These are phyloP conservation scores for Coremacera marginata DNA, from an alignment of 2,888 invertebrate species.

Conservation along the genomic window DNA sequence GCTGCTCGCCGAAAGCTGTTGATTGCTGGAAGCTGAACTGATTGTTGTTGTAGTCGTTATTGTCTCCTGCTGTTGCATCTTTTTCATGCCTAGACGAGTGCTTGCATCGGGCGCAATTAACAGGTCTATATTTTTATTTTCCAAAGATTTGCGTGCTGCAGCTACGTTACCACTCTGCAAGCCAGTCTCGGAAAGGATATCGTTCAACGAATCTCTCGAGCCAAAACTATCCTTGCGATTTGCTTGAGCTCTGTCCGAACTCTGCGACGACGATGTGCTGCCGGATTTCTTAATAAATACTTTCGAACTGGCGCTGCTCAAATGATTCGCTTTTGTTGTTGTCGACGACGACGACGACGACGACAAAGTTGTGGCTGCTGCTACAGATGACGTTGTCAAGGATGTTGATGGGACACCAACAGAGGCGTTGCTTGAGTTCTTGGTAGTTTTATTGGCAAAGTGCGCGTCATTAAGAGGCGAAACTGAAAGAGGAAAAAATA, in stretches of 20 bases:
- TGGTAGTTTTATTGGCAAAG: constrained; percentile 32
- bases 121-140: constrained; percentile 66
- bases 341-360: constrained; percentile 52
- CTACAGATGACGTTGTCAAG: constrained; percentile 29
- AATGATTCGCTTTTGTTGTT: constrained; percentile 4
- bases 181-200: constrained; percentile 67
- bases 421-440: background rate
- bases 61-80: constrained; percentile 50
- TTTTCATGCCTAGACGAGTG: constrained; percentile 52
- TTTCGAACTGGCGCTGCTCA: constrained; percentile 61
- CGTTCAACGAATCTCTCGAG: constrained; percentile 67
- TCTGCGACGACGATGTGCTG: constrained; percentile 57
- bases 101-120: constrained; percentile 55
- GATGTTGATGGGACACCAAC: constrained; percentile 7
- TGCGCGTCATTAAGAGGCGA: constrained; percentile 61
- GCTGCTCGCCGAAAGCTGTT: constrained; percentile 35
- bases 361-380: constrained; percentile 53
- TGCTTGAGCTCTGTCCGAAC: constrained; percentile 44
- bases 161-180: constrained; percentile 69
- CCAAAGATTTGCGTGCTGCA: constrained; percentile 72
- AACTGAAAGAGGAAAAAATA: constrained; percentile 52
- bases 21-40: constrained; percentile 38
- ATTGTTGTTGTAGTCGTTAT: constrained; percentile 45
- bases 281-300: constrained; percentile 60
- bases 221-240: constrained; percentile 68